A percentile compares a stretch with the other conserved stretches of the same genome.
Conservation (phyloP, 2,888 invertebrate genomes). For the Dryadula phaetusa region DNA sequence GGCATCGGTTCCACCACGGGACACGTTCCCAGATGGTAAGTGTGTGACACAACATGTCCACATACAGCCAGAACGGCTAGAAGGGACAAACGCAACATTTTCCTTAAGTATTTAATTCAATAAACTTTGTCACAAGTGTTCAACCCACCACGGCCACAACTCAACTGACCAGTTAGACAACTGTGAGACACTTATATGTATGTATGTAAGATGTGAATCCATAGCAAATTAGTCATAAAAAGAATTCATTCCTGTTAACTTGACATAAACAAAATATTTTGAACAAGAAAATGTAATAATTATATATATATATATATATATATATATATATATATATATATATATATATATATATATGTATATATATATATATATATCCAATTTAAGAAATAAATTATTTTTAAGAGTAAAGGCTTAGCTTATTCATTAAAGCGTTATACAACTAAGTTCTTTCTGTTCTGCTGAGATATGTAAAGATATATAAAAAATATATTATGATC, state of each 20-base stretch:
- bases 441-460: no score
- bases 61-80: constrained; percentile 60
- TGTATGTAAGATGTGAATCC: constrained; percentile 23
- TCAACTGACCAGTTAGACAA: constrained; percentile 42
- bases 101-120: constrained; percentile 29
- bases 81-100: constrained; percentile 56
- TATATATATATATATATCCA: not conserved
- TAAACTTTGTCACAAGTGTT: constrained; percentile 5
- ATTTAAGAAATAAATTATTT: no score
- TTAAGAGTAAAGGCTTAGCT: no score
- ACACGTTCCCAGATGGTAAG: constrained; percentile 90
- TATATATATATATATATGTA: not conserved
- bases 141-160: constrained; percentile 19
- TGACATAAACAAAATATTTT: not conserved
- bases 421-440: no score
- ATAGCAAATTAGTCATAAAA: constrained; percentile 9
- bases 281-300: not conserved
- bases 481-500: not conserved
- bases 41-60: constrained; percentile 80
- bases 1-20: constrained; percentile 89
- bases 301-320: not conserved
- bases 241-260: not conserved
- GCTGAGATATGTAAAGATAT: not conserved
- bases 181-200: constrained; percentile 41
- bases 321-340: no score